phyloP scores from a whole-genome alignment of 23 tunicate genomes.

The Ascidia mentula region DNA sequence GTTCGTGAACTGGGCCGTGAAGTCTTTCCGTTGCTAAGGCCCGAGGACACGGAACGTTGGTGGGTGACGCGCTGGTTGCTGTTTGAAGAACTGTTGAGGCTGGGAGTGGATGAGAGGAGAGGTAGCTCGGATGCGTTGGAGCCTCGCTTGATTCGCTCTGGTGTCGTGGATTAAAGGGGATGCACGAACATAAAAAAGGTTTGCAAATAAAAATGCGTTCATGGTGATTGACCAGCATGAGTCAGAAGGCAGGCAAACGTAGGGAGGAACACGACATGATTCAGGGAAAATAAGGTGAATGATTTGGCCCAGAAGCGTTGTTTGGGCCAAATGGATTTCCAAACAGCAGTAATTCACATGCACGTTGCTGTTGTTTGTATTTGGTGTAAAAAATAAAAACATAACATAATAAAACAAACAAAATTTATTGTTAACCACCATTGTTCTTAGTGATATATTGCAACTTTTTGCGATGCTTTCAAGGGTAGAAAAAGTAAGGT shows the following conservation, averaged over 20 bases:
- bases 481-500: too few relatives aligned
- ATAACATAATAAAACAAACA: too few relatives aligned
- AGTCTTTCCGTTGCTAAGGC: constrained; percentile 16
- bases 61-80: constrained; percentile 6
- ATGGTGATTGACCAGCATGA: background rate
- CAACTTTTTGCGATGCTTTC: too few relatives aligned
- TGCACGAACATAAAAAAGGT: background rate
- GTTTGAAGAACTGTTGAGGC: background rate
- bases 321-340: too few relatives aligned
- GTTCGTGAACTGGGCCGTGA: constrained; percentile 33
- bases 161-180: background rate
- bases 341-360: too few relatives aligned
- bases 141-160: constrained; percentile 4
- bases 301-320: too few relatives aligned
- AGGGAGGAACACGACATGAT: background rate
- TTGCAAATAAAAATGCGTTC: background rate
- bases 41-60: constrained; percentile 1
- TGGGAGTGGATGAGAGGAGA: background rate
- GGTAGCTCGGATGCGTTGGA: background rate
- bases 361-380: too few relatives aligned
- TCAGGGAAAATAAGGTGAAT: too few relatives aligned
- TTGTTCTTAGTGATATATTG: too few relatives aligned
- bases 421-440: too few relatives aligned
- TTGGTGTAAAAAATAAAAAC: too few relatives aligned
- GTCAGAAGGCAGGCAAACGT: background rate